phyloP scores from a whole-genome alignment of 2,113 vertebrate species.

The Elephas maximus region DNA sequence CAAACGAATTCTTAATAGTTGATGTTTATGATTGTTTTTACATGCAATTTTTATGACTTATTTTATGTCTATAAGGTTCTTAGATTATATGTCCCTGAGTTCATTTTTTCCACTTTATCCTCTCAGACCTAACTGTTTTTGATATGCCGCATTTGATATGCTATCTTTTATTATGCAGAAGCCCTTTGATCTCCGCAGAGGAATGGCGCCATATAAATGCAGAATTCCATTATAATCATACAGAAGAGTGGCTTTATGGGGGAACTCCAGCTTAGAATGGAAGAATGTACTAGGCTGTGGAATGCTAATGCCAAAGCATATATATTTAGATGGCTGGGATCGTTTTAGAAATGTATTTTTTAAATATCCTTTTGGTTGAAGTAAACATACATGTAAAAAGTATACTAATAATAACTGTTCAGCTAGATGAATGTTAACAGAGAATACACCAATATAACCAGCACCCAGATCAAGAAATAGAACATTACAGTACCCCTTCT shows the following conservation, averaged over 20 bases:
- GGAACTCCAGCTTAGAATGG: neutral
- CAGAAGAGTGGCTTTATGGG: conserved; percentile 73
- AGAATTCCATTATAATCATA: conserved; percentile 71
- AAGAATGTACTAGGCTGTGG: neutral
- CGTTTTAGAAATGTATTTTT: neutral
- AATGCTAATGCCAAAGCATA: neutral
- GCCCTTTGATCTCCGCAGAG: conserved; percentile 78
- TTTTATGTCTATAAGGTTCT: conserved; percentile 69
- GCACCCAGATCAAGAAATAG: neutral
- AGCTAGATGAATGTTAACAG: neutral
- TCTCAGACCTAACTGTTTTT: conserved; percentile 55
- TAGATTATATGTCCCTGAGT: conserved; percentile 74
- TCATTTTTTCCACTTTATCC: conserved; percentile 57
- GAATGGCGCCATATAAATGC: conserved; percentile 80
- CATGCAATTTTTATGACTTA: conserved; percentile 76
- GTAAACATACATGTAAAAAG: neutral
- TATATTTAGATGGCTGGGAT: neutral
- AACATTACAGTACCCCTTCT: accelerated
- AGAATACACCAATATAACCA: neutral
- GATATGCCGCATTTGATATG: conserved; percentile 72
- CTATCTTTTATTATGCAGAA: conserved; percentile 81
- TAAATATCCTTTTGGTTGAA: neutral
- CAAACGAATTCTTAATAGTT: conserved; percentile 70
- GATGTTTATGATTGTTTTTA: conserved; percentile 80
- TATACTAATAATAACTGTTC: neutral